Conservation (phyloP, 2,797 vertebrate species). For the Oceanodroma leucorhoa region DNA sequence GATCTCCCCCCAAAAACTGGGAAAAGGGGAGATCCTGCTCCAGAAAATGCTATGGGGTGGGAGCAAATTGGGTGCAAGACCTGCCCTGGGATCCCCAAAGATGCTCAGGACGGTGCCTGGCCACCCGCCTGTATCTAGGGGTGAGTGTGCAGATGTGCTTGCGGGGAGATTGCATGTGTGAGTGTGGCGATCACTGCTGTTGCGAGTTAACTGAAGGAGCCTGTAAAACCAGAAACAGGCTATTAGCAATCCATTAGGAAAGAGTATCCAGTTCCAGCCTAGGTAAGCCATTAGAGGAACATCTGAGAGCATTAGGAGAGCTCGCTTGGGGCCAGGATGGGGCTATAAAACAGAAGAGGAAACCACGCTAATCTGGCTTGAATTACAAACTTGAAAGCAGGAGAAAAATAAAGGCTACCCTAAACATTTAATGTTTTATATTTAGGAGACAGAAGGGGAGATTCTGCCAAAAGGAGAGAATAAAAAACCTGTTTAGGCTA, state of each 20-base stretch:
- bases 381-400: slow-evolving; percentile 72
- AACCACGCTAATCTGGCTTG: slow-evolving; percentile 67
- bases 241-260: slow-evolving; percentile 81
- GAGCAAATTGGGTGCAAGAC: background rate
- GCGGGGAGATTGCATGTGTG: slow-evolving; percentile 38
- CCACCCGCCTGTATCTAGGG: background rate
- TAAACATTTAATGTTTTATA: slow-evolving; percentile 72
- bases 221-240: slow-evolving; percentile 81
- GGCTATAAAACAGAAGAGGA: slow-evolving; percentile 66
- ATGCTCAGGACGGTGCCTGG: background rate
- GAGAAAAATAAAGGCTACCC: slow-evolving; percentile 64
- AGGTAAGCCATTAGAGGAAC: slow-evolving; percentile 78
- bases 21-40: background rate
- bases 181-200: slow-evolving; percentile 32
- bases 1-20: background rate
- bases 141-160: background rate
- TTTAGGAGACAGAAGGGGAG: slow-evolving; percentile 63
- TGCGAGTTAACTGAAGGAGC: slow-evolving; percentile 73
- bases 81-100: background rate
- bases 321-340: slow-evolving; percentile 71
- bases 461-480: slow-evolving; percentile 50
- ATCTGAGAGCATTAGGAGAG: slow-evolving; percentile 72
- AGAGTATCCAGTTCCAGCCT: slow-evolving; percentile 76
- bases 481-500: slow-evolving; percentile 29
- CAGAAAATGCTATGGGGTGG: accelerated